Evolutionary conservation across 2,888 invertebrate genomes (phyloP), one percentile per base, ranked within the genome.

Genomic region (Deroplatys truncata): DNA sequence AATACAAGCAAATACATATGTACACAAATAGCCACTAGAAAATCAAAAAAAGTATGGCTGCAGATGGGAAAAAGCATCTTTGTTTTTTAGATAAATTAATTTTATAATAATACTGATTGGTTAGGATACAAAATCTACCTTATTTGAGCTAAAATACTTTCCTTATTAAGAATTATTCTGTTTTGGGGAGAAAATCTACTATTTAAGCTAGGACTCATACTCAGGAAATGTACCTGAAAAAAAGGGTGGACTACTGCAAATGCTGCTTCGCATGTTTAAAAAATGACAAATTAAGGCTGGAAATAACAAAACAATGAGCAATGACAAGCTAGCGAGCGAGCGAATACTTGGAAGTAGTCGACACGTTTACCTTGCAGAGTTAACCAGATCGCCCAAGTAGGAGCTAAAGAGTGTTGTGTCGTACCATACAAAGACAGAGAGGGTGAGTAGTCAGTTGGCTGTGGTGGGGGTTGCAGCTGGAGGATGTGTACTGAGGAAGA

Each of bases 341-440:
- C 86, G 87, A 90, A 88, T 86, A 88, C 86, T 31, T 82, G 28
- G 82, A 85, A 84, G 49, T 84, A 88, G 29, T 88, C 88, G 85
- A 72, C 56, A 72, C 84, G 88, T 90, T 90, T 90, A 90, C 90
- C 90, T 90, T 86, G 49, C 43, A 56, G 56, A 56, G 86, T 72
- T 72, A 72, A 72, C 56, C 56, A 72, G 56, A 72, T 72, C 56
- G 25, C 56, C 56, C 56, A 72, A 72, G 56, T 72, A 72, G 29
- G 72, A 84, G 88, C 82, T 72, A 83, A 31, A 90, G 83, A 88
- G 56, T 92, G 93, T 92, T 92, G 93, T 92, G 92, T 92, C 92
- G 92, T 92, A 91, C 92, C 91, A 91, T 31, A 90, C 84, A 90
- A 82, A 90, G 90, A 90, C 49, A 90, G 89, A 90, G 87, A 86